These are phyloP conservation scores for Leptarthrus brevirostris DNA, from an alignment of 2,888 invertebrate species.

Conservation along the genomic window DNA sequence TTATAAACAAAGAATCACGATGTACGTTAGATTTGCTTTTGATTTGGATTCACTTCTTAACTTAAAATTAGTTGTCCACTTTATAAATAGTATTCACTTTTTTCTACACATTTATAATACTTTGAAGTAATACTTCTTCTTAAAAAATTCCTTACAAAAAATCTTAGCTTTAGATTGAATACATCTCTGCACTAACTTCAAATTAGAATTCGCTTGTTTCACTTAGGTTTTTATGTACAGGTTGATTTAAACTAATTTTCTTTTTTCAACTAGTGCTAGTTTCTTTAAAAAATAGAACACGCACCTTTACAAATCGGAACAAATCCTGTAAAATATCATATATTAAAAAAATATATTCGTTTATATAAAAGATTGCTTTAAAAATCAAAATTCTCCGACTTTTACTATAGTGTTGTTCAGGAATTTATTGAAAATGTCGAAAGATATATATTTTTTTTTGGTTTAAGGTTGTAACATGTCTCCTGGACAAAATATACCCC, in stretches of 20 bases:
- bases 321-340: conserved; percentile 13
- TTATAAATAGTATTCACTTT: not conserved
- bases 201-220: conserved; percentile 52
- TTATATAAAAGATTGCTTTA: conserved; percentile 35
- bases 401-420: not conserved
- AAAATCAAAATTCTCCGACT: conserved; percentile 7
- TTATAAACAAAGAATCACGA: conserved; percentile 11
- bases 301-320: conserved; percentile 5
- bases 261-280: conserved; percentile 16
- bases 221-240: conserved; percentile 38
- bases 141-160: conserved; percentile 42
- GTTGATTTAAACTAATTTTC: conserved; percentile 39
- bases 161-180: conserved; percentile 8
- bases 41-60: conserved; percentile 20
- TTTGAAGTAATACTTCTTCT: conserved; percentile 1
- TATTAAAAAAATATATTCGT: conserved; percentile 26
- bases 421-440: not conserved
- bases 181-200: conserved; percentile 49
- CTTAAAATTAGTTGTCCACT: not conserved
- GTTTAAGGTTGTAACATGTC: too few species aligned
- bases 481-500: too few species aligned
- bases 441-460: too few species aligned
- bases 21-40: conserved; percentile 27
- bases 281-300: conserved; percentile 24
- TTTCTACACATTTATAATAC: conserved; percentile 3